Conservation (phyloP, 2,113 vertebrate species). For the Lasiurus borealis region DNA sequence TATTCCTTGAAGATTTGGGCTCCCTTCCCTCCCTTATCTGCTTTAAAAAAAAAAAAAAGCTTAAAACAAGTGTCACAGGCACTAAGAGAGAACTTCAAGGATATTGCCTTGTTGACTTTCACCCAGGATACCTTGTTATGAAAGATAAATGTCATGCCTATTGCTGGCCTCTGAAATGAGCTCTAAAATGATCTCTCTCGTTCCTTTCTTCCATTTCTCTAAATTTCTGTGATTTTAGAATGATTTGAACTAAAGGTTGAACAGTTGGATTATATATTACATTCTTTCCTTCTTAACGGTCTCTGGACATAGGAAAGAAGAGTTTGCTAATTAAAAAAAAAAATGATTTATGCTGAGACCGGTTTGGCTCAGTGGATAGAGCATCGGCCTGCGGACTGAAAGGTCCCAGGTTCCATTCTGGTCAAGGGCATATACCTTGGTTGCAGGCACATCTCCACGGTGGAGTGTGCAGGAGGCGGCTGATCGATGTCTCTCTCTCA, state of each 20-base stretch:
- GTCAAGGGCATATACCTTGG: too few species aligned
- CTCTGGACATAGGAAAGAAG: background rate
- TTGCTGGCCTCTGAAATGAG: background rate
- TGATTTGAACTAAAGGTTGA: slow-evolving; percentile 28
- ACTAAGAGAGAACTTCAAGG: background rate
- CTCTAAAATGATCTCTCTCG: background rate
- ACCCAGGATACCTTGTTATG: background rate
- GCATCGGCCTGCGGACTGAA: too few species aligned
- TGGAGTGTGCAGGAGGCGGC: too few species aligned
- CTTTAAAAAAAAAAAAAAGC: background rate
- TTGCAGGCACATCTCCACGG: too few species aligned
- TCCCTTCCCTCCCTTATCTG: slow-evolving; percentile 41
- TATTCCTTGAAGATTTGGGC: slow-evolving; percentile 61
- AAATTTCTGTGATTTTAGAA: background rate
- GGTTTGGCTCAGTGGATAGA: too few species aligned
- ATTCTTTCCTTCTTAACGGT: background rate
- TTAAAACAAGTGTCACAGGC: background rate
- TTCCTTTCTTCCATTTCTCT: background rate
- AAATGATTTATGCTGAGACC: too few species aligned
- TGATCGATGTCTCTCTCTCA: too few species aligned
- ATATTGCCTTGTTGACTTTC: background rate
- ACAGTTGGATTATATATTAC: background rate
- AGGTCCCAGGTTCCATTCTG: too few species aligned
- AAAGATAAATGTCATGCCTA: background rate
- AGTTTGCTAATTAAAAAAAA: background rate